Conservation (phyloP, 2,797 vertebrate species). For the Enteromius unitaeniatus region DNA sequence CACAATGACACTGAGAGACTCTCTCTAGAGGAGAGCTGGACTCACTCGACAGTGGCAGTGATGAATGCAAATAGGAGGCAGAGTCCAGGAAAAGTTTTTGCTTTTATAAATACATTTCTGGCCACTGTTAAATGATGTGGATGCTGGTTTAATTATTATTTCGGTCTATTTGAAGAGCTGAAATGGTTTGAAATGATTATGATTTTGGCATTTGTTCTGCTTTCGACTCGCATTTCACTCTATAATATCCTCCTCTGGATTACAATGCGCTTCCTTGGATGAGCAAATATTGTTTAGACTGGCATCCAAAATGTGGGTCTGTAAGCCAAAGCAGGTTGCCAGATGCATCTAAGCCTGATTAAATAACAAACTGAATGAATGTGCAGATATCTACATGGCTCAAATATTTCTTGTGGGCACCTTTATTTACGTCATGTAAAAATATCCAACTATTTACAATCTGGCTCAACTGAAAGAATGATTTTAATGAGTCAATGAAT, state of each 20-base stretch:
- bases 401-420: constrained; percentile 16
- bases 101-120: constrained; percentile 16
- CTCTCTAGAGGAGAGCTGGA: neutral
- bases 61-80: constrained; percentile 12
- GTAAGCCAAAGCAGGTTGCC: neutral
- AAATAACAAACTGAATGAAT: constrained; percentile 17
- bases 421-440: constrained; percentile 34
- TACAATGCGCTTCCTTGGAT: neutral
- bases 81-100: constrained; percentile 1
- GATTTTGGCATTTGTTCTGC: constrained; percentile 16
- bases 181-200: constrained; percentile 2
- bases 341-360: constrained; percentile 14
- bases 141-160: constrained; percentile 11
- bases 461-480: neutral
- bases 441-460: constrained; percentile 45
- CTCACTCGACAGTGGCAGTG: neutral
- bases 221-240: constrained; percentile 1
- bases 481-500: constrained; percentile 37
- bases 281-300: constrained; percentile 27
- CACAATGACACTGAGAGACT: constrained; percentile 30
- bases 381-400: constrained; percentile 14
- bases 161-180: constrained; percentile 1
- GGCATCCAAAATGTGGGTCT: neutral
- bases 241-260: constrained; percentile 8
- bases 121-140: constrained; percentile 15